A percentile compares a stretch with the other conserved stretches of the same genome.
phyloP scores from a whole-genome alignment of 1,140 invertebrate genomes.

The Leptinotarsa defecta region DNA sequence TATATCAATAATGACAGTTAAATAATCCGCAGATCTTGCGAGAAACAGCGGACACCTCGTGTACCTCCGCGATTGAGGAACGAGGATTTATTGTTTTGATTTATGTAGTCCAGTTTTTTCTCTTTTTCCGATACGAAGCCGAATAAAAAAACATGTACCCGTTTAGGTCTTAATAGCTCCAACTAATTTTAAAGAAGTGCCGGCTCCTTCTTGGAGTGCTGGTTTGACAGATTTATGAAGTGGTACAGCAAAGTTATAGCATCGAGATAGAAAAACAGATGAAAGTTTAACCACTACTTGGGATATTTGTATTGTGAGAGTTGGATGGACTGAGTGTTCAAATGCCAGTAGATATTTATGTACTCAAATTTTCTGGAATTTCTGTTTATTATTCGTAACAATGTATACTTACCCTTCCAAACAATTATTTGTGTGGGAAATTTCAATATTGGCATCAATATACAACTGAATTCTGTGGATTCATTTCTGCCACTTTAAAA shows the following conservation, averaged over 20 bases:
- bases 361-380: too few relatives aligned
- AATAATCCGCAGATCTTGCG: neutral
- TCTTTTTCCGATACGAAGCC: constrained; percentile 10
- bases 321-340: neutral
- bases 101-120: constrained; percentile 19
- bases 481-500: too few relatives aligned
- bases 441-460: too few relatives aligned
- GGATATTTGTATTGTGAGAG: constrained; percentile 6
- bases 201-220: constrained; percentile 21
- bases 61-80: constrained; percentile 7
- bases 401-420: too few relatives aligned
- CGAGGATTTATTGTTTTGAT: constrained; percentile 18
- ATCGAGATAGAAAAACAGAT: neutral
- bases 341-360: neutral
- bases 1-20: constrained; percentile 11
- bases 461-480: too few relatives aligned
- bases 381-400: too few relatives aligned
- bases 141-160: constrained; percentile 12
- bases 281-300: neutral
- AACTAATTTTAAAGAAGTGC: constrained; percentile 23
- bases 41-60: neutral
- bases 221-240: constrained; percentile 21
- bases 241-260: constrained; percentile 7
- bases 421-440: too few relatives aligned
- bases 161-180: constrained; percentile 19